Evolutionary conservation across 1,140 invertebrate genomes (phyloP), one percentile per base, ranked within the genome.

Genomic region (Phthorimaea operculella): DNA sequence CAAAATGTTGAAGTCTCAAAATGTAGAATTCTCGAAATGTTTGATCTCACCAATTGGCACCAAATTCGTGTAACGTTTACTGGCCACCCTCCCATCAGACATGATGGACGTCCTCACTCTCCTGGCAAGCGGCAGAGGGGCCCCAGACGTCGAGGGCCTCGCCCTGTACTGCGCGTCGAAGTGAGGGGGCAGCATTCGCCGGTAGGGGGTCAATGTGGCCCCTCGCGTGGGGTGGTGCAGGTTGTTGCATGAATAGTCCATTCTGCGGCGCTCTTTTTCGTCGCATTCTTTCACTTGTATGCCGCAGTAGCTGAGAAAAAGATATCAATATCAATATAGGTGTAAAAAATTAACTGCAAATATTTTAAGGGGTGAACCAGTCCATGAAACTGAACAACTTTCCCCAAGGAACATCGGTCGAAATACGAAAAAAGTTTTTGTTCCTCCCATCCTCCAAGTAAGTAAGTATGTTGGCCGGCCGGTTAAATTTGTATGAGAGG

Each of bases 251-350:
- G 9, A 12, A 5, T 12, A 11, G 21, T 50, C 48, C 1, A 15
- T 1, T 1, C 48, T 2, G 4, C 48, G 48, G 10, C 12, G 17
- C n/a, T 50, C 18, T 6, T 28, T 9, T 8, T 21, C 48, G 21
- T 50, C 48, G 21, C 48, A 50, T 45, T 59, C 65, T 18, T 66
- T 11, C 2, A 79, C 54, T 21, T 72, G 62, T 6, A 66, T 66
- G 3, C 66, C 61, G 49, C 75, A 78, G 59, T 64, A 70, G 51
- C 75, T 78, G 21, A 2, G 21, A 28, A 2, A 28, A 4, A 28
- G 21, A 28, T 28, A 28, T 28, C 21, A 28, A 28, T n/a, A n/a
- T n/a, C n/a, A n/a, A n/a, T n/a, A n/a, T n/a, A n/a, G n/a, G n/a
- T n/a, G n/a, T n/a, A n/a, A n/a, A n/a, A n/a, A n/a, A n/a, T n/a